A percentile compares a stretch with the other conserved stretches of the same genome.
phyloP scores from a whole-genome alignment of 92 coral and sea anemone species.

The Montipora capitata region DNA sequence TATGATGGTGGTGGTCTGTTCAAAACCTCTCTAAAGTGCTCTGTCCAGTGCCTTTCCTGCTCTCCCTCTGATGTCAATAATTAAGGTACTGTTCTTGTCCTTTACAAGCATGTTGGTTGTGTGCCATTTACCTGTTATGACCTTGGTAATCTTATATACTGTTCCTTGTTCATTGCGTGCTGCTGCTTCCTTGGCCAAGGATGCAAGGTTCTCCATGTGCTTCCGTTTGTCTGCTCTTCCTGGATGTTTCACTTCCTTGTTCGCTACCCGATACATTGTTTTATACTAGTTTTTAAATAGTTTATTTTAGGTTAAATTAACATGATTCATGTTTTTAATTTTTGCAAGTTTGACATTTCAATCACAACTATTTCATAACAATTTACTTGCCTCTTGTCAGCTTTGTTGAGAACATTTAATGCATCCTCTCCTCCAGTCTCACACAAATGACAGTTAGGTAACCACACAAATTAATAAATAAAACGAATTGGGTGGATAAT shows the following conservation, averaged over 20 bases:
- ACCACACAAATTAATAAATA: too few relatives aligned
- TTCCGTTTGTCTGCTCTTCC: constrained; percentile 19
- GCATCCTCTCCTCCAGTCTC: too few relatives aligned
- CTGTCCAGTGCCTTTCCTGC: too few relatives aligned
- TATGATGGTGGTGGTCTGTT: constrained; percentile 8
- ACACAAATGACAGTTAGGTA: too few relatives aligned
- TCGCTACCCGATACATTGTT: constrained; percentile 1
- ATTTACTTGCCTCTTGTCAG: too few relatives aligned
- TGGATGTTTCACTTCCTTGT: constrained; percentile 11
- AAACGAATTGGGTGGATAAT: too few relatives aligned
- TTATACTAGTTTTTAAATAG: too few relatives aligned
- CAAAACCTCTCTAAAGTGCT: background rate
- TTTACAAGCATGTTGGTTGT: constrained; percentile 17
- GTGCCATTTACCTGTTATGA: constrained; percentile 9
- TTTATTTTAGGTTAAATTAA: too few relatives aligned
- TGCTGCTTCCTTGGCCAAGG: constrained; percentile 24
- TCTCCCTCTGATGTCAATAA: background rate
- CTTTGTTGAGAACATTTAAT: too few relatives aligned
- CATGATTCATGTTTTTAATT: too few relatives aligned
- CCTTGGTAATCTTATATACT: constrained; percentile 25
- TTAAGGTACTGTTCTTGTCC: constrained; percentile 20
- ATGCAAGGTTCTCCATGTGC: constrained; percentile 7
- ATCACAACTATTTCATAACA: too few relatives aligned
- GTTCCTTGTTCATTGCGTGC: constrained; percentile 1
- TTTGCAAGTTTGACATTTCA: too few relatives aligned